Evolutionary conservation across 2,888 invertebrate genomes (phyloP).

Genomic region (Parasteatoda lunata): DNA sequence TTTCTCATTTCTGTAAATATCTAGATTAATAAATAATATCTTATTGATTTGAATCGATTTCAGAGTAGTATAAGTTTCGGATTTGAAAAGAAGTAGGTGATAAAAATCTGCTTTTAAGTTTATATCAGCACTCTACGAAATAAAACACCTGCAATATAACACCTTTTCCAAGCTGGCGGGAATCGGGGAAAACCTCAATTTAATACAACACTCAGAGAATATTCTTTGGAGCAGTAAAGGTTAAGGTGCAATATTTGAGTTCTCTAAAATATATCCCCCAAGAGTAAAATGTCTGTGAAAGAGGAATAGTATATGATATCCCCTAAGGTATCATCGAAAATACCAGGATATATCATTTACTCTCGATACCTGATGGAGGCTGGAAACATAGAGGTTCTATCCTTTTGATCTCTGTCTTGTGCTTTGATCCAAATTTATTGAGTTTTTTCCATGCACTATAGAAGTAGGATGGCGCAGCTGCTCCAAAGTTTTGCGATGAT

Average conservation of each 20-base stretch:
- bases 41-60: no score
- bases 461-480: slow-evolving; percentile 34
- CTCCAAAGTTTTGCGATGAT: slow-evolving; percentile 5
- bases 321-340: slow-evolving; percentile 29
- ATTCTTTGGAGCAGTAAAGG: no score
- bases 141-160: no score
- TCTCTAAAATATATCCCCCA: slow-evolving; percentile 54
- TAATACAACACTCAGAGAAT: slow-evolving; percentile 14
- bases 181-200: slow-evolving; percentile 24
- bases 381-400: slow-evolving; percentile 25
- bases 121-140: no score
- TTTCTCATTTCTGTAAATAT: no score
- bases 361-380: slow-evolving; percentile 23
- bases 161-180: neutral
- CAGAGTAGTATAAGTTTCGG: no score
- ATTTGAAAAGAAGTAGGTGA: no score
- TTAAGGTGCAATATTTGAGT: slow-evolving; percentile 25
- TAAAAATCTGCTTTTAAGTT: neutral
- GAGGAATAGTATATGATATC: slow-evolving; percentile 52
- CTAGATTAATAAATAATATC: no score
- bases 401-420: slow-evolving; percentile 52
- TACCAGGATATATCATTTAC: slow-evolving; percentile 43
- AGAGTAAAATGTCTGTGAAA: slow-evolving; percentile 15
- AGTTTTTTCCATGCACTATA: slow-evolving; percentile 35
- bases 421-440: slow-evolving; percentile 65